A percentile compares a stretch with the other conserved stretches of the same genome.
These are phyloP conservation scores for Staurois parvus DNA, from an alignment of 2,797 vertebrate genomes.

Conservation along the genomic window DNA sequence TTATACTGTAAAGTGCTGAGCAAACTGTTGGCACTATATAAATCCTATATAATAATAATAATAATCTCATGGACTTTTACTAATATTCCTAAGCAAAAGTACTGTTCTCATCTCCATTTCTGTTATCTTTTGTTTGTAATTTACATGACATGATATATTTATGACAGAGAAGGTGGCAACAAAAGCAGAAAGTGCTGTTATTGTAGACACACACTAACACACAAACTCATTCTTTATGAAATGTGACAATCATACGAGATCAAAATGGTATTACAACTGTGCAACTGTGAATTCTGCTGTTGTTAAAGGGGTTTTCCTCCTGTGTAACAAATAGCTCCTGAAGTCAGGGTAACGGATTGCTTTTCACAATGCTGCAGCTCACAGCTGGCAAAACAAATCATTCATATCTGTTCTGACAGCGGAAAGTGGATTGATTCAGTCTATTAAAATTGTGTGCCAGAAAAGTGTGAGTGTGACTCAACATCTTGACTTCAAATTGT, in stretches of 20 bases:
- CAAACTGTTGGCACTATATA: too few species aligned
- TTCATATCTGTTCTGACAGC: not conserved
- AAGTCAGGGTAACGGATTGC: not conserved
- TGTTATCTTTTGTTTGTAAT: not conserved
- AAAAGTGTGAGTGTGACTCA: not conserved
- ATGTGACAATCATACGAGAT: not conserved
- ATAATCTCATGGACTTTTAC: too few species aligned
- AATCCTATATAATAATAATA: too few species aligned
- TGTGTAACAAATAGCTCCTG: not conserved
- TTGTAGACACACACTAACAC: not conserved
- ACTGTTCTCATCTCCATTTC: not conserved
- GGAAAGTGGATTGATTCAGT: not conserved
- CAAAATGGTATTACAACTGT: not conserved
- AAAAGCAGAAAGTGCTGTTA: not conserved
- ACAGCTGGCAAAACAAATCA: not conserved
- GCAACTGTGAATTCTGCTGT: not conserved
- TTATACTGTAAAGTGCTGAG: too few species aligned
- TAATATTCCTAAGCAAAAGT: too few species aligned
- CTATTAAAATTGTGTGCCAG: not conserved
- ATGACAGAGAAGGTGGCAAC: not conserved
- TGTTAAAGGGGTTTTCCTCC: not conserved
- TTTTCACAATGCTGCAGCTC: not conserved
- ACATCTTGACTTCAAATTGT: not conserved
- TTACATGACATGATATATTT: not conserved
- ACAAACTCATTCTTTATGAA: not conserved